A percentile compares a stretch with the other conserved stretches of the same genome.
Conservation (phyloP, 2,113 vertebrate species). For the Otocyon megalotis region DNA sequence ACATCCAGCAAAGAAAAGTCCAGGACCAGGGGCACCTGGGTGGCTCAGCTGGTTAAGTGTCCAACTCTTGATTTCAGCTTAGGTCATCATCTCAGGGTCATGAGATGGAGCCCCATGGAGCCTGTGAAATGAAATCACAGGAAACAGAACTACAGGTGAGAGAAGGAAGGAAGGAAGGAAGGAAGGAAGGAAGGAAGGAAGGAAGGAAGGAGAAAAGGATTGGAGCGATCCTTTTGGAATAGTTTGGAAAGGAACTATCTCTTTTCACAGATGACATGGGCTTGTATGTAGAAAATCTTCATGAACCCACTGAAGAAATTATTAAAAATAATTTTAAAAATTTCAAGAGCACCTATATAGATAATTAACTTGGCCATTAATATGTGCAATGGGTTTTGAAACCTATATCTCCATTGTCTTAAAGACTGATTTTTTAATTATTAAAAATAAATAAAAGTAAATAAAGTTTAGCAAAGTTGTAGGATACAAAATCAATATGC, state of each 20-base stretch:
- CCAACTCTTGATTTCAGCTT: background rate
- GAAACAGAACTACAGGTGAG: background rate
- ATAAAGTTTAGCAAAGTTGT: too few species aligned
- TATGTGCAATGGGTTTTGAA: background rate
- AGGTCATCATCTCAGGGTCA: background rate
- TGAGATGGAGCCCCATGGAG: background rate
- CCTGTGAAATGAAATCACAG: background rate
- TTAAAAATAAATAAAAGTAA: background rate
- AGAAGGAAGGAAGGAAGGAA: too few species aligned
- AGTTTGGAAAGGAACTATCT: background rate
- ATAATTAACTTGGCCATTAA: background rate
- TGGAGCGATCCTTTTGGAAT: background rate
- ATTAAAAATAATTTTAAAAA: background rate
- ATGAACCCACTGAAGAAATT: background rate
- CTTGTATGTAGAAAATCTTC: background rate
- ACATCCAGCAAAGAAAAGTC: background rate
- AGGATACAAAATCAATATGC: background rate
- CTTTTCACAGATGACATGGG: background rate
- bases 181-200: background rate
- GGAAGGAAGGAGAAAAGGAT: background rate
- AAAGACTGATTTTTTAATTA: background rate
- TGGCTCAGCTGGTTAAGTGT: background rate
- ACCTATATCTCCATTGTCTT: background rate
- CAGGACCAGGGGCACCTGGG: background rate
- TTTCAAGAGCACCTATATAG: background rate